These are phyloP conservation scores for Diaphora mendica DNA, from an alignment of 2,888 invertebrate genomes.

Conservation along the genomic window DNA sequence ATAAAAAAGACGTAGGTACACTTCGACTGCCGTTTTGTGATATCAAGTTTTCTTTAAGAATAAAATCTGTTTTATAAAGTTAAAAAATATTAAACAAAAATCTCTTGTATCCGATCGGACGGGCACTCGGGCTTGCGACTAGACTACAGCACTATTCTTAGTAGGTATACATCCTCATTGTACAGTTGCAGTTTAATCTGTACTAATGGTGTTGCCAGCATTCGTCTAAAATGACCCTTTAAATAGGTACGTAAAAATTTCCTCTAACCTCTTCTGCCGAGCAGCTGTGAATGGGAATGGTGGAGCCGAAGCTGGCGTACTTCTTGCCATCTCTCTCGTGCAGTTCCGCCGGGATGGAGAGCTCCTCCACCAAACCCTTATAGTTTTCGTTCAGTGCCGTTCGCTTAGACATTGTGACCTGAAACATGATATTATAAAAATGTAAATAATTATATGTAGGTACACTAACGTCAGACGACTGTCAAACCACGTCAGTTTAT, in stretches of 20 bases:
- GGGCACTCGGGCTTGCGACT: too few relatives aligned
- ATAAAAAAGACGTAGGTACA: too few relatives aligned
- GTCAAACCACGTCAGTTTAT: not conserved
- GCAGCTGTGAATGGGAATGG: conserved; percentile 76
- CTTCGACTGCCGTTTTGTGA: too few relatives aligned
- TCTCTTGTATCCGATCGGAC: too few relatives aligned
- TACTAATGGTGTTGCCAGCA: not conserved
- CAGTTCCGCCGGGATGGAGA: conserved; percentile 72
- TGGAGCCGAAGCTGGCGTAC: conserved; percentile 69
- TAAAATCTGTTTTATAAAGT: too few relatives aligned
- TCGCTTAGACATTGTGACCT: conserved; percentile 63
- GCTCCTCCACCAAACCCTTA: conserved; percentile 74
- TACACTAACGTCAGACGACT: not conserved
- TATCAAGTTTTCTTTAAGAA: too few relatives aligned
- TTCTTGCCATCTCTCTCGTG: conserved; percentile 66
- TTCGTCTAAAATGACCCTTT: not conserved
- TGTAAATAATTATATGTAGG: too few relatives aligned
- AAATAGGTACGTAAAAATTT: not conserved
- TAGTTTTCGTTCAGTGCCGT: conserved; percentile 72
- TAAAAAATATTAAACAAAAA: too few relatives aligned
- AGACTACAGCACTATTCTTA: too few relatives aligned
- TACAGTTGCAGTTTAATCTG: not conserved
- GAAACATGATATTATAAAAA: too few relatives aligned
- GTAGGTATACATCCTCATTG: not conserved
- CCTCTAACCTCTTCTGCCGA: conserved; percentile 64